phyloP scores from a whole-genome alignment of 1,140 invertebrate species.

The Megalopta genalis region DNA sequence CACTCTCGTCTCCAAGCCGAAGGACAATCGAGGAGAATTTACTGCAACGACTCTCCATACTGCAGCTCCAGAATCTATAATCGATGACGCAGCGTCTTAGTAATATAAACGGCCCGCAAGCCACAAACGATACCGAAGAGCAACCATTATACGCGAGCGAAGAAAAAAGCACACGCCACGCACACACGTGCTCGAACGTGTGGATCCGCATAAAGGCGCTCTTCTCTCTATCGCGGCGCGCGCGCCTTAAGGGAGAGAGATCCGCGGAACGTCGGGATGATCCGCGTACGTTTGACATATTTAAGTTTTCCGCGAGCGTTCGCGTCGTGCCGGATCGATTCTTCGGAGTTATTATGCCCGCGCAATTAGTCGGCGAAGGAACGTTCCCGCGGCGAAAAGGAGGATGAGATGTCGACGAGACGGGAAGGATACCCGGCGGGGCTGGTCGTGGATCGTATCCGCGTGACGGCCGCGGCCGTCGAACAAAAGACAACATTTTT shows the following conservation, averaged over 20 bases:
- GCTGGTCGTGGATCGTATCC: not conserved
- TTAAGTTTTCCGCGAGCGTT: conserved; percentile 16
- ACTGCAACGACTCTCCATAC: too few relatives aligned
- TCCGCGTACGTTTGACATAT: conserved; percentile 5
- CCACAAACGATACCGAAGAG: not conserved
- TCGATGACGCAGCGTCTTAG: not conserved
- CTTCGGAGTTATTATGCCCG: not conserved
- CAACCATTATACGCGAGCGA: conserved; percentile 7
- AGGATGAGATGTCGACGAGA: not conserved
- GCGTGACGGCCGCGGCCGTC: not conserved
- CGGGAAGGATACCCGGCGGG: not conserved
- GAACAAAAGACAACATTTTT: conserved; percentile 6
- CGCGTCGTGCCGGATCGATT: conserved; percentile 12
- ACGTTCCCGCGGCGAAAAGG: not conserved
- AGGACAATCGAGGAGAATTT: too few relatives aligned
- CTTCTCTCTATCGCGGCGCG: too few relatives aligned
- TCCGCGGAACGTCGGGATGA: too few relatives aligned
- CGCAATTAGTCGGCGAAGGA: not conserved
- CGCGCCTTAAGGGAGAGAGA: too few relatives aligned
- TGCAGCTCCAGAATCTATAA: too few relatives aligned
- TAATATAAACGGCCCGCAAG: conserved; percentile 30
- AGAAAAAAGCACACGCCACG: too few relatives aligned
- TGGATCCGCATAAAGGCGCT: not conserved
- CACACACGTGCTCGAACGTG: too few relatives aligned
- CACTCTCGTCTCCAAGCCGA: too few relatives aligned